Percentiles rank a stretch among this genome's conserved stretches.
Evolutionary conservation across 2,888 invertebrate genomes (phyloP).

Genomic region (Halocaridina rubra): DNA sequence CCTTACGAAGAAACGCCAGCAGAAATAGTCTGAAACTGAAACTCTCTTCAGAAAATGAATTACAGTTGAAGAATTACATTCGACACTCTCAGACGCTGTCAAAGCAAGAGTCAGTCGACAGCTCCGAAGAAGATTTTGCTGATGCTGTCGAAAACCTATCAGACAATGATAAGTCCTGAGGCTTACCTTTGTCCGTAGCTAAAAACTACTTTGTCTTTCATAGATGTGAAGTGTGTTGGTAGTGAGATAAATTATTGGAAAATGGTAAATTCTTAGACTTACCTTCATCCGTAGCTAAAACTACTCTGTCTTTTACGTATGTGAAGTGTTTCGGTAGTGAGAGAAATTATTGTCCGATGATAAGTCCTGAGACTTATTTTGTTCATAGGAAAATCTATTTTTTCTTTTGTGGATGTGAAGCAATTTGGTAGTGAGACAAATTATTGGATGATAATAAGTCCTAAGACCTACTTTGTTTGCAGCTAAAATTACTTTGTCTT

Average conservation of each 20-base stretch:
- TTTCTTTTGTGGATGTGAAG: too few relatives aligned
- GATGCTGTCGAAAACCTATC: constrained; percentile 27
- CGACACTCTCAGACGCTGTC: background rate
- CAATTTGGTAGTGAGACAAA: too few relatives aligned
- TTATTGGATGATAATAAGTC: too few relatives aligned
- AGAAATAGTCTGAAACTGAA: constrained; percentile 14
- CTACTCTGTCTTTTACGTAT: too few relatives aligned
- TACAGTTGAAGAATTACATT: constrained; percentile 3
- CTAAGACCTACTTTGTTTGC: too few relatives aligned
- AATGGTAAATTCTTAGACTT: too few relatives aligned
- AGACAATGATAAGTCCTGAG: background rate
- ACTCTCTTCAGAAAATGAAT: constrained; percentile 17
- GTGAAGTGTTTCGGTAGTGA: too few relatives aligned
- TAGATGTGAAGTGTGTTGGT: background rate
- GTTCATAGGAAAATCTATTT: too few relatives aligned
- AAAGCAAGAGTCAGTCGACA: background rate
- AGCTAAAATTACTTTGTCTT: too few relatives aligned
- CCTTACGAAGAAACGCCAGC: background rate
- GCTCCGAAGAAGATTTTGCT: constrained; percentile 5
- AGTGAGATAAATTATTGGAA: background rate
- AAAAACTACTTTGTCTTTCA: background rate
- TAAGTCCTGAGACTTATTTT: too few relatives aligned
- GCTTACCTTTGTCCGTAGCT: background rate
- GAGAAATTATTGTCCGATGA: too few relatives aligned
- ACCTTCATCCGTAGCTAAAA: too few relatives aligned